These are phyloP conservation scores for Drosophila kanekoi DNA, from an alignment of 2,888 invertebrate genomes.

Conservation along the genomic window DNA sequence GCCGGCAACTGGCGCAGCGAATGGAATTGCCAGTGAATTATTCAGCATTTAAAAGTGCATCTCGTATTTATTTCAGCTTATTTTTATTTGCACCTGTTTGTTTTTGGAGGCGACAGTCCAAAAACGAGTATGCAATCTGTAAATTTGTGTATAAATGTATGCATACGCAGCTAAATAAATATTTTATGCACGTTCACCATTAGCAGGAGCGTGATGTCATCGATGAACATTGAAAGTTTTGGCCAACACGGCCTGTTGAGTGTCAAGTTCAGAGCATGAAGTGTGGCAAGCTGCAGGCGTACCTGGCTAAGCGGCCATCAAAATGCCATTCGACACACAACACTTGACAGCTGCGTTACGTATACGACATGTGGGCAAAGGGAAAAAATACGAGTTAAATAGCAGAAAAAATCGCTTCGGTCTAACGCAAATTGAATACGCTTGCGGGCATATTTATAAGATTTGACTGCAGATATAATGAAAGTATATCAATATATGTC, in stretches of 20 bases:
- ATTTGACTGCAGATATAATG: too few species aligned
- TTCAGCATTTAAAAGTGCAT: constrained; percentile 67
- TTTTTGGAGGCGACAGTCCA: constrained; percentile 43
- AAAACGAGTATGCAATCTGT: constrained; percentile 45
- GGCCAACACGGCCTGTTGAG: constrained; percentile 26
- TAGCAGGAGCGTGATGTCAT: constrained; percentile 64
- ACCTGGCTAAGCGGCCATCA: constrained; percentile 55
- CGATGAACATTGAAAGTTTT: constrained; percentile 46
- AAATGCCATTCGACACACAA: constrained; percentile 39
- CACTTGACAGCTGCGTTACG: constrained; percentile 52
- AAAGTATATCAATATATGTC: too few species aligned
- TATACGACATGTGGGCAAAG: constrained; percentile 22
- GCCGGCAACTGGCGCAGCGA: constrained; percentile 27
- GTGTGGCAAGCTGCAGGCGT: constrained; percentile 42
- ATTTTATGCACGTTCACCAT: constrained; percentile 65
- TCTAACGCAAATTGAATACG: constrained; percentile 1
- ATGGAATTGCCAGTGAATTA: constrained; percentile 62
- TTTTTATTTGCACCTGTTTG: constrained; percentile 7
- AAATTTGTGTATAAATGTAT: constrained; percentile 26
- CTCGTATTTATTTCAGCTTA: constrained; percentile 43
- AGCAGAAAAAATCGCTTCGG: not conserved
- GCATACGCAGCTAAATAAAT: constrained; percentile 29
- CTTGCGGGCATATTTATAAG: constrained; percentile 1
- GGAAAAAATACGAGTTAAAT: constrained; percentile 1
- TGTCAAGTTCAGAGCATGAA: constrained; percentile 59